Base-by-base conservation (phyloP, 1,140 invertebrate genomes). In the Ips nitidus region DNA sequence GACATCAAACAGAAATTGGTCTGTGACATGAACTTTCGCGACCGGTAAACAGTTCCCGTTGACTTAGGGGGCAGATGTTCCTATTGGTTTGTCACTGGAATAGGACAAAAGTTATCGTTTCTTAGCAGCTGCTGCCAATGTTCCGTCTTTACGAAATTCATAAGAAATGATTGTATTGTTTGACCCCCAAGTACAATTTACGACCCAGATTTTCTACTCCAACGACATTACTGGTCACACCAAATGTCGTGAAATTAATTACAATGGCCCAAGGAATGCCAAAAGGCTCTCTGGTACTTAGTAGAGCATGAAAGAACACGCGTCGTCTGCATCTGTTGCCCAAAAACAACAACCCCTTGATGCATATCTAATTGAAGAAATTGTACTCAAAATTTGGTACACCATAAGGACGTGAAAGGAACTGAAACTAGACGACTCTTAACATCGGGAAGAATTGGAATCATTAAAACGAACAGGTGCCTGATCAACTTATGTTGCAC, bases 1-100 rank as follows among this genome's bases (percentile, higher is more conserved):
- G 39, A 6, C 58, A 5, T 22, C 41, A 50, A 53, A 37, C 41
- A 41, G 45, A 67, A 67, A 67, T 57, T 57, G 56, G 55, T 50
- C 65, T 59, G 55, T 47, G 65, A 67, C 65, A 65, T 65, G 63
- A 65, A 65, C 63, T 56, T 65, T 55, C 47, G 8, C 36, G 38
- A 36, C 52, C 5, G 4, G 52, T 8, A 53, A 53, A 4, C 4
- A 36, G 4, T 8, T 36, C 6, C 22, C 4, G 6, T 6, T 8
- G 4, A 47, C 45, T 47, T 5, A 22, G 22, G 22, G n/a, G 6
- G 8, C 52, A 55, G 52, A 55, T 55, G 52, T 55, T 55, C 5
- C 52, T 50, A 2, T 37, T 55, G 7, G 52, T 59, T 59, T 2
- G 57, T 59, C 39, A 37, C 53, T 5, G 37, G 6, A 39, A 41